Evolutionary conservation across 1,140 invertebrate species (phyloP).

Genomic region (Diploscapter pachys): DNA sequence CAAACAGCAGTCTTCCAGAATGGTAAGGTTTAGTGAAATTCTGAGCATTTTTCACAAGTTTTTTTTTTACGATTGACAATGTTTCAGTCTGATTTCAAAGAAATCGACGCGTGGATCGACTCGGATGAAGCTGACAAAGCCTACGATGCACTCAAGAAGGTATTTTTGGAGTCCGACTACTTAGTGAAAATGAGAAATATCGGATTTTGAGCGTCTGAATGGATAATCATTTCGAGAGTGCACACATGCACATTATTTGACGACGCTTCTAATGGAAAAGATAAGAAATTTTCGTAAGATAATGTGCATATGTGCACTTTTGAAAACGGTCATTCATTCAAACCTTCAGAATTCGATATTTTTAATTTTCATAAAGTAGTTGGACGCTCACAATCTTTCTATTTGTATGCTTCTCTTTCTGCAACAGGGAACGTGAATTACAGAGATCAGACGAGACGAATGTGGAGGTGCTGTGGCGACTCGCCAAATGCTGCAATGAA

Average conservation of each 20-base stretch:
- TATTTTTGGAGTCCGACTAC: not conserved
- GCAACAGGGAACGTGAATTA: too few relatives aligned
- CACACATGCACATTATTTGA: too few relatives aligned
- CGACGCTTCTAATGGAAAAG: too few relatives aligned
- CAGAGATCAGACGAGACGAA: not conserved
- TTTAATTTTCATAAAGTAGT: slow-evolving; percentile 12
- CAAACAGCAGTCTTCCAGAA: slow-evolving; percentile 4
- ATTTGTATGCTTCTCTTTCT: too few relatives aligned
- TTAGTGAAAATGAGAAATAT: not conserved
- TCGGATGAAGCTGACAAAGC: slow-evolving; percentile 20
- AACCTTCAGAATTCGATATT: not conserved
- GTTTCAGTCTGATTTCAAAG: slow-evolving; percentile 23
- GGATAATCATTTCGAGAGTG: too few relatives aligned
- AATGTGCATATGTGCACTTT: not conserved
- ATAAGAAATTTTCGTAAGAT: too few relatives aligned
- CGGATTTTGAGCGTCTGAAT: too few relatives aligned
- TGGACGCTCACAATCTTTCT: not conserved
- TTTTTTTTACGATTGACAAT: not conserved
- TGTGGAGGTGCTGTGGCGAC: slow-evolving; percentile 14
- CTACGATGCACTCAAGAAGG: slow-evolving; percentile 25
- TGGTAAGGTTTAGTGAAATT: slow-evolving; percentile 2
- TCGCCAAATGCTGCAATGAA: slow-evolving; percentile 3
- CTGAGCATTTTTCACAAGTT: not conserved
- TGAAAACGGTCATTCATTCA: not conserved
- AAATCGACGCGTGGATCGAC: slow-evolving; percentile 21